phyloP scores from a whole-genome alignment of 2,113 vertebrate species.

The Naja naja region DNA sequence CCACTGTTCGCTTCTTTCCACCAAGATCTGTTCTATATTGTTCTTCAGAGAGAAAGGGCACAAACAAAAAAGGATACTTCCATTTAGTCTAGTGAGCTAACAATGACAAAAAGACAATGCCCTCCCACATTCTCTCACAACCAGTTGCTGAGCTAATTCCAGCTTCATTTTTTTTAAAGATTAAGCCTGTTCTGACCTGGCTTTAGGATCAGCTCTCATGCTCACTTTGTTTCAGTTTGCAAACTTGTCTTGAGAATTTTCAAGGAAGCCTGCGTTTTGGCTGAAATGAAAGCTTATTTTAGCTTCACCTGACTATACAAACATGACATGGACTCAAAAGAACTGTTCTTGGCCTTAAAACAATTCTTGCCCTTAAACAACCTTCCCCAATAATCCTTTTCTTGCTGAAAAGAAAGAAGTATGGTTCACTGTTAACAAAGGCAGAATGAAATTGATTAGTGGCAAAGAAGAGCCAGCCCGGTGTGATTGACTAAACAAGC shows the following conservation, averaged over 20 bases:
- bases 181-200: not conserved
- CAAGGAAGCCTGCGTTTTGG: not conserved
- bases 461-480: not conserved
- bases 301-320: not conserved
- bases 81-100: not conserved
- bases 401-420: not conserved
- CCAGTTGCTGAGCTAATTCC: not conserved
- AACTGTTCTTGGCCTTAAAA: not conserved
- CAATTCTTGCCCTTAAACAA: not conserved
- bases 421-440: not conserved
- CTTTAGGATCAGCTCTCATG: not conserved
- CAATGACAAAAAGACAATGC: not conserved
- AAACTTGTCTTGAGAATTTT: not conserved
- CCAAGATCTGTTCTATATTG: not conserved
- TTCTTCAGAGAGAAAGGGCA: not conserved
- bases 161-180: not conserved
- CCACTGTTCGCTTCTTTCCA: not conserved
- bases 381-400: not conserved
- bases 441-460: not conserved
- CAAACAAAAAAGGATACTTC: not conserved
- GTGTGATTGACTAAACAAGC: not conserved
- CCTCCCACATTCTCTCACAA: not conserved
- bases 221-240: not conserved
- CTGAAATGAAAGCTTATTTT: not conserved
- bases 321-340: not conserved